Evolutionary conservation across 2,797 vertebrate genomes (phyloP).

Genomic region (Telmatherina bonti): DNA sequence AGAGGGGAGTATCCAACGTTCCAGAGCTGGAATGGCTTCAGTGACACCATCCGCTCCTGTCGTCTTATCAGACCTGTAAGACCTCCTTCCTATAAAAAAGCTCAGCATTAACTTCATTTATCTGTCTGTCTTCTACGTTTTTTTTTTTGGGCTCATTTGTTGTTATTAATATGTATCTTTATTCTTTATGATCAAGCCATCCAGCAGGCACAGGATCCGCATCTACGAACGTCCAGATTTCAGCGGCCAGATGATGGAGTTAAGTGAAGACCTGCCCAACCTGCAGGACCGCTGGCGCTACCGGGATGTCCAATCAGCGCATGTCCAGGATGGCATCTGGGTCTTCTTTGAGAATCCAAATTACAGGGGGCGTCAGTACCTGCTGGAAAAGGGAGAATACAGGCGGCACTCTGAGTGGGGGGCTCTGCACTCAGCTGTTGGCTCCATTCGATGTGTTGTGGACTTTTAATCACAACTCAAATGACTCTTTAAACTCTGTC

Average conservation of each 20-base stretch:
- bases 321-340: constrained; percentile 80
- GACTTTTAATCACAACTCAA: constrained; percentile 29
- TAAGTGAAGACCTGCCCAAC: constrained; percentile 53
- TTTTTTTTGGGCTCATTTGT: neutral
- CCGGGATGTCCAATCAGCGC: constrained; percentile 51
- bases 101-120: too few species aligned
- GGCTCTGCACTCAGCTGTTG: constrained; percentile 77
- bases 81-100: neutral
- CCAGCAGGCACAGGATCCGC: constrained; percentile 51
- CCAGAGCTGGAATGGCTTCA: constrained; percentile 70
- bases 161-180: too few species aligned
- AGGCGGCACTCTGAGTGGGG: constrained; percentile 86
- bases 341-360: constrained; percentile 79
- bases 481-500: neutral
- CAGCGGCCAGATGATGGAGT: constrained; percentile 60
- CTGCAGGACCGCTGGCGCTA: constrained; percentile 60
- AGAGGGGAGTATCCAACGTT: constrained; percentile 76
- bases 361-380: too few species aligned
- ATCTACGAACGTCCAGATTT: constrained; percentile 66
- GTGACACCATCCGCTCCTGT: constrained; percentile 65
- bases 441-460: constrained; percentile 71
- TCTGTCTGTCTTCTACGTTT: neutral
- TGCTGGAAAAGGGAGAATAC: constrained; percentile 87
- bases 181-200: constrained; percentile 23
- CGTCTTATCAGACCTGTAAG: constrained; percentile 62